A percentile compares a stretch with the other conserved stretches of the same genome.
Conservation (phyloP, 2,113 vertebrate species). For the Sitta europaea region DNA sequence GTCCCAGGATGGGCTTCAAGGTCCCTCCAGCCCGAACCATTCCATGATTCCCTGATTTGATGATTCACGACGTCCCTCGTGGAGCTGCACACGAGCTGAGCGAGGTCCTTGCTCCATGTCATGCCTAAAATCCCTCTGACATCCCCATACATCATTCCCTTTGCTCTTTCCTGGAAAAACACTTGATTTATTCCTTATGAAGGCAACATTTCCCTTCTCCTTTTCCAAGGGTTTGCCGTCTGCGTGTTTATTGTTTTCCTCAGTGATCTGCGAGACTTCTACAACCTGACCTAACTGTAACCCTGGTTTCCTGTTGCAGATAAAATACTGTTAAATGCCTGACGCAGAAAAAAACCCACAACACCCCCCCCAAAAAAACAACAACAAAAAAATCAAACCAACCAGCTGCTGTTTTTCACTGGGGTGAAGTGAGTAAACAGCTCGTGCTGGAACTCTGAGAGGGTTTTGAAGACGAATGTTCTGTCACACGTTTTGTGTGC, state of each 20-base stretch:
- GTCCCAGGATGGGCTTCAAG: neutral
- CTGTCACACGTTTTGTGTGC: neutral
- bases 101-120: neutral
- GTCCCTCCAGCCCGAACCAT: neutral
- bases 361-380: neutral
- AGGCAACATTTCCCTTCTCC: neutral
- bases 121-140: neutral
- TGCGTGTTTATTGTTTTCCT: neutral
- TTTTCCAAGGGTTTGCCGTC: neutral
- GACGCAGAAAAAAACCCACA: neutral
- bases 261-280: neutral
- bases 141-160: neutral
- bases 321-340: constrained; percentile 10
- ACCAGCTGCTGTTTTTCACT: constrained; percentile 30
- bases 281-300: neutral
- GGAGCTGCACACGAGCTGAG: neutral
- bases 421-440: neutral
- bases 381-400: neutral
- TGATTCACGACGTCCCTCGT: neutral
- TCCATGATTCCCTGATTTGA: neutral
- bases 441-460: neutral
- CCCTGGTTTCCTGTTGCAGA: neutral
- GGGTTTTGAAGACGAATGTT: neutral
- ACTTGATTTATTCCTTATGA: neutral
- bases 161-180: neutral